Evolutionary conservation across 2,113 vertebrate genomes (phyloP).

Genomic region (Nycticryphes semicollaris): DNA sequence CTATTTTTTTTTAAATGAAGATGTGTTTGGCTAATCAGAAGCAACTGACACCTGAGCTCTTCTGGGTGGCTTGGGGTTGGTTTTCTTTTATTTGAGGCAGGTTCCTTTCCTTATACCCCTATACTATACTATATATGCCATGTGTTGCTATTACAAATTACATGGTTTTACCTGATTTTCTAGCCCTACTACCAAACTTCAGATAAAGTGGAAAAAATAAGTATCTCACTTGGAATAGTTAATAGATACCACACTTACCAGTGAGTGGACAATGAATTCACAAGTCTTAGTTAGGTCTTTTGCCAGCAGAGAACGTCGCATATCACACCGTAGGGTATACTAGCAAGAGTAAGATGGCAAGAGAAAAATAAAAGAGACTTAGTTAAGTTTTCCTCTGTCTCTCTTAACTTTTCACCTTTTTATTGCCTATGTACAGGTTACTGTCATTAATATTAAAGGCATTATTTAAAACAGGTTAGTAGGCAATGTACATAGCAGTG

Average conservation of each 20-base stretch:
- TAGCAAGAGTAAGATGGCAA: constrained; percentile 21
- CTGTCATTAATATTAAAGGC: background rate
- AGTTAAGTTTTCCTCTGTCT: background rate
- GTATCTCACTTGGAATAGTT: background rate
- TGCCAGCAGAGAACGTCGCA: constrained; percentile 90
- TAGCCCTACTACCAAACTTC: background rate
- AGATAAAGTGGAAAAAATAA: background rate
- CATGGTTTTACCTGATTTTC: fast-evolving
- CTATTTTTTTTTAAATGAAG: background rate
- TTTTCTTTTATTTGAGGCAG: background rate
- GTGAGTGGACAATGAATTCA: constrained; percentile 93
- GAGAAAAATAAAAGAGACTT: background rate
- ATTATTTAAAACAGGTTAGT: background rate
- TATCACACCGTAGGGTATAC: constrained; percentile 94
- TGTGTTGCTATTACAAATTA: background rate
- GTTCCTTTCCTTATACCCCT: background rate
- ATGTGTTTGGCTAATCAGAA: background rate
- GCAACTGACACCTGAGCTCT: background rate
- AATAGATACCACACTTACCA: constrained; percentile 73
- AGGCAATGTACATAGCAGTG: background rate
- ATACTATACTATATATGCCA: too few relatives aligned
- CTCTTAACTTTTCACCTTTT: background rate
- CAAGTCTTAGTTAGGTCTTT: constrained; percentile 94
- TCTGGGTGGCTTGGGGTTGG: background rate
- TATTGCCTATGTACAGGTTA: background rate